Percentiles rank a stretch among this genome's conserved stretches.
These are phyloP conservation scores for Ericerus pela DNA, from an alignment of 1,140 invertebrate genomes.

Conservation along the genomic window DNA sequence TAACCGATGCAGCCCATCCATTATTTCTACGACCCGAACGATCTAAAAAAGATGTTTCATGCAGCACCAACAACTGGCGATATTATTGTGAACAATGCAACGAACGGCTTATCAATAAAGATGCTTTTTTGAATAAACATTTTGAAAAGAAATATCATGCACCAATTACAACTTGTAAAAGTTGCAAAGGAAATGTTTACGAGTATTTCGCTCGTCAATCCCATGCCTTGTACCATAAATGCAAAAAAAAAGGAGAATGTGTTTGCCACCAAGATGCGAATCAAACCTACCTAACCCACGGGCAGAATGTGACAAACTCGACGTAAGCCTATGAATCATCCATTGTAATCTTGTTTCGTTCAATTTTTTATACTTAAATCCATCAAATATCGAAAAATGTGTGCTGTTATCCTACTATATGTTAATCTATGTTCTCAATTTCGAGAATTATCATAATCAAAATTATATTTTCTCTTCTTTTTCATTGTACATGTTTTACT, in stretches of 20 bases:
- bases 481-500: too few relatives aligned
- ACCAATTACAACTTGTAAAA: not conserved
- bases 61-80: not conserved
- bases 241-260: not conserved
- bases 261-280: too few relatives aligned
- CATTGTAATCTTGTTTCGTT: too few relatives aligned
- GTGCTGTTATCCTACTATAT: too few relatives aligned
- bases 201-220: not conserved
- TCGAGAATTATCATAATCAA: too few relatives aligned
- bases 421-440: too few relatives aligned
- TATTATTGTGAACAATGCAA: not conserved
- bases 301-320: too few relatives aligned
- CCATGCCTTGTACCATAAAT: not conserved
- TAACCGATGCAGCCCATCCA: not conserved
- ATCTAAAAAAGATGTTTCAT: not conserved
- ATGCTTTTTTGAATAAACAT: not conserved
- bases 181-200: not conserved
- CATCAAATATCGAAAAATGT: too few relatives aligned
- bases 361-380: too few relatives aligned
- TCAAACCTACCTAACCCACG: too few relatives aligned
- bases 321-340: too few relatives aligned
- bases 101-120: slow-evolving; percentile 2
- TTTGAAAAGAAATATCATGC: not conserved
- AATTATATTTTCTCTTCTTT: too few relatives aligned
- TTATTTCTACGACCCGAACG: not conserved